These are phyloP conservation scores for Sclerodermus sp. DNA, from an alignment of 2,888 invertebrate genomes.

Conservation along the genomic window DNA sequence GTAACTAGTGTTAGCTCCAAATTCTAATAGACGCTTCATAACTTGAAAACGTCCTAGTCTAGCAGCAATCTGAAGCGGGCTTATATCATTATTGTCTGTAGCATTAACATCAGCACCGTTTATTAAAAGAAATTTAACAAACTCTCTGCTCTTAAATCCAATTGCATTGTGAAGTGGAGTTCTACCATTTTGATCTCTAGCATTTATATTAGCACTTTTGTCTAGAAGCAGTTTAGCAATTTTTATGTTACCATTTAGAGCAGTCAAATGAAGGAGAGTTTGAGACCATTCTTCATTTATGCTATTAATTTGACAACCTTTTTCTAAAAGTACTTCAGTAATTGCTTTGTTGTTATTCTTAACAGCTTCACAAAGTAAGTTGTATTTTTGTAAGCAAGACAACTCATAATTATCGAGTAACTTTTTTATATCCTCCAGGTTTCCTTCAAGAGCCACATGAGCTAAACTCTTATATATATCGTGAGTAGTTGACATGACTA, in stretches of 20 bases:
- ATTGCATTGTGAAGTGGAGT: constrained; percentile 7
- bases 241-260: constrained; percentile 5
- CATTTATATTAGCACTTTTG: constrained; percentile 7
- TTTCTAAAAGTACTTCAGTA: too few relatives aligned
- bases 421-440: too few relatives aligned
- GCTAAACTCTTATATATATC: too few relatives aligned
- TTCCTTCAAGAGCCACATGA: too few relatives aligned
- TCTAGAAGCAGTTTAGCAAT: constrained; percentile 10
- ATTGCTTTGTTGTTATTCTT: too few relatives aligned
- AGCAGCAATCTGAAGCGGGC: constrained; percentile 9
- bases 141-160: not conserved
- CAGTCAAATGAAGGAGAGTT: too few relatives aligned
- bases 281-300: too few relatives aligned
- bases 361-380: too few relatives aligned
- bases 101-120: constrained; percentile 6
- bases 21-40: constrained; percentile 6
- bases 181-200: constrained; percentile 4
- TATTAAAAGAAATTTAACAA: constrained; percentile 3
- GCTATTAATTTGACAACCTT: too few relatives aligned
- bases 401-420: too few relatives aligned
- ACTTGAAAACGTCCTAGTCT: not conserved
- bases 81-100: constrained; percentile 1
- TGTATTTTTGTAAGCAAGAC: too few relatives aligned
- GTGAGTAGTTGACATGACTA: too few relatives aligned
- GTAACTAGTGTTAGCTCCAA: constrained; percentile 4